Percentiles rank a stretch among this genome's conserved stretches.
phyloP scores from a whole-genome alignment of 2,113 vertebrate genomes.

The Hylia prasina region DNA sequence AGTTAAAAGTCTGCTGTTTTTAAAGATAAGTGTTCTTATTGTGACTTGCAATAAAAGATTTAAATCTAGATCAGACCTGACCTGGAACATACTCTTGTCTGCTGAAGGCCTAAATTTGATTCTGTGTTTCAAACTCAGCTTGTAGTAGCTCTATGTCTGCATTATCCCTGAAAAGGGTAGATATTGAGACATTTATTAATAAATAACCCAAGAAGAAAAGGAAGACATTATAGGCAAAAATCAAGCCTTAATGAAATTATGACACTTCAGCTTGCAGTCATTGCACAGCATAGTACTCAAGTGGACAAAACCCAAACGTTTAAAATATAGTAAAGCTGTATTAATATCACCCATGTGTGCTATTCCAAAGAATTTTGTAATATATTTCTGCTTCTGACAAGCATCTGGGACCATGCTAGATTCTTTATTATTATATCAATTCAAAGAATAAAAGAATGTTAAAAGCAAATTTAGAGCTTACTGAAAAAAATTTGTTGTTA shows the following conservation, averaged over 20 bases:
- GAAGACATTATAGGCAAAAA: neutral
- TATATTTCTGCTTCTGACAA: neutral
- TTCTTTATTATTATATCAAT: neutral
- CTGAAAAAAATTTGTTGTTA: neutral
- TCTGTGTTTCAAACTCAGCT: neutral
- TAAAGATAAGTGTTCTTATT: neutral
- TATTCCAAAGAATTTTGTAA: neutral
- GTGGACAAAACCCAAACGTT: neutral
- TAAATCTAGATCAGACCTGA: neutral
- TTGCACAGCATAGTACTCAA: neutral
- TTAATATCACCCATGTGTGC: neutral
- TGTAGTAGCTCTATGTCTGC: neutral
- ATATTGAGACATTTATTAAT: neutral
- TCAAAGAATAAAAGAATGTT: neutral
- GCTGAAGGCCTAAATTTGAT: neutral
- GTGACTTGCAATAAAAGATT: neutral
- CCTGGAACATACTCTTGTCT: neutral
- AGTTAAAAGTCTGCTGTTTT: neutral
- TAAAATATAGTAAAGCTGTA: neutral
- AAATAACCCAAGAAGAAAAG: neutral
- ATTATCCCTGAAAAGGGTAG: neutral
- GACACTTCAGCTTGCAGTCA: neutral
- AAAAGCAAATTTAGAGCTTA: neutral
- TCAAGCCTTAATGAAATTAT: neutral
- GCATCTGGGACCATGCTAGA: too few relatives aligned